Evolutionary conservation across 2,113 vertebrate species (phyloP).

Genomic region (Xiphorhynchus elegans): DNA sequence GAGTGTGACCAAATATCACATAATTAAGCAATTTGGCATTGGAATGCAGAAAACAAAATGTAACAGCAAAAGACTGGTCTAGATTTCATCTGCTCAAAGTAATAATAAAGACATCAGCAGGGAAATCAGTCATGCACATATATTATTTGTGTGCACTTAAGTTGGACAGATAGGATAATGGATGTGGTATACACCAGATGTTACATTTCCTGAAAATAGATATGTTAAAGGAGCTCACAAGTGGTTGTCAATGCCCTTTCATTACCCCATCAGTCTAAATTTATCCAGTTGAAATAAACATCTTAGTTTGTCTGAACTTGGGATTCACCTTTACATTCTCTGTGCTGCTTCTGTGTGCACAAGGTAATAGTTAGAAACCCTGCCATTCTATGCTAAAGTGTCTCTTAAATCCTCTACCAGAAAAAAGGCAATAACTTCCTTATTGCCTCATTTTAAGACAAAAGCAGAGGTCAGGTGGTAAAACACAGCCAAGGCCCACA

Average conservation of each 20-base stretch:
- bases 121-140: constrained; percentile 75
- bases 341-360: not conserved
- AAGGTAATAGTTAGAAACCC: not conserved
- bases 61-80: constrained; percentile 56
- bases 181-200: constrained; percentile 83
- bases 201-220: constrained; percentile 88
- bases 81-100: constrained; percentile 69
- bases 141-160: constrained; percentile 64
- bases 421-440: not conserved
- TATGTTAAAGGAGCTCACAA: constrained; percentile 79
- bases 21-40: constrained; percentile 72
- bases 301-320: constrained; percentile 71
- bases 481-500: not conserved
- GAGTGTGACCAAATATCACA: constrained; percentile 55
- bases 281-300: constrained; percentile 59
- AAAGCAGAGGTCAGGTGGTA: not conserved
- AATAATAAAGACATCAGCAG: constrained; percentile 83
- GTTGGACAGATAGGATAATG: constrained; percentile 73
- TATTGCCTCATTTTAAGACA: not conserved
- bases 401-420: not conserved
- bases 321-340: constrained; percentile 42
- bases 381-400: not conserved
- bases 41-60: constrained; percentile 64
- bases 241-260: constrained; percentile 81
- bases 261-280: constrained; percentile 80